These are phyloP conservation scores for Ianthella basta DNA, from an alignment of 37 sponge, comb jelly and placozoan genomes.

Conservation along the genomic window DNA sequence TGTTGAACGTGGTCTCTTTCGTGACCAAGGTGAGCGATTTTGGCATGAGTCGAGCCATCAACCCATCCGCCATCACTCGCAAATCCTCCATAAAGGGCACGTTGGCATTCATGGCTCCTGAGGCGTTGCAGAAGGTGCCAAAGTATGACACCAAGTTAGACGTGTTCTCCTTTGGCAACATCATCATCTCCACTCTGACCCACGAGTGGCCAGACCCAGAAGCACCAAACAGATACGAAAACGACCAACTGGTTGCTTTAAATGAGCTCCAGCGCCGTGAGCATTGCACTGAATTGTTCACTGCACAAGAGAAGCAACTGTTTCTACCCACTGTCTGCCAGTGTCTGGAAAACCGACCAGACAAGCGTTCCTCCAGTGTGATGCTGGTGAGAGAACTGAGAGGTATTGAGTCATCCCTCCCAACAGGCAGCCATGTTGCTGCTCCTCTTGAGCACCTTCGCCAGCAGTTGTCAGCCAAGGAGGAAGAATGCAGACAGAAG, in stretches of 20 bases:
- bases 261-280: conserved; percentile 6
- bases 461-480: too few species aligned
- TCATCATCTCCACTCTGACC: not conserved
- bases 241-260: not conserved
- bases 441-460: too few species aligned
- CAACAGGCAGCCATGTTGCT: too few species aligned
- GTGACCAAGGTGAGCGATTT: conserved; percentile 8
- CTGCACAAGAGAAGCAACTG: not conserved
- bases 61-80: not conserved
- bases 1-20: not conserved
- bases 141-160: not conserved
- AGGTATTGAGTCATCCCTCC: too few species aligned
- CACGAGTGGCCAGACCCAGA: conserved; percentile 17
- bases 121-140: not conserved
- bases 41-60: not conserved
- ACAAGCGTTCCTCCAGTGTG: too few species aligned
- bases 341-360: conserved; percentile 16
- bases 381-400: too few species aligned
- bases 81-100: not conserved
- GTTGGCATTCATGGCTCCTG: conserved; percentile 6
- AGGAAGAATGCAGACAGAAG: too few species aligned
- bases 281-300: not conserved
- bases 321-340: not conserved
- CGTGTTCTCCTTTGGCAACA: not conserved
- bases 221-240: not conserved